Conservation (phyloP, 1,140 invertebrate genomes). For the Theocolax elegans region DNA sequence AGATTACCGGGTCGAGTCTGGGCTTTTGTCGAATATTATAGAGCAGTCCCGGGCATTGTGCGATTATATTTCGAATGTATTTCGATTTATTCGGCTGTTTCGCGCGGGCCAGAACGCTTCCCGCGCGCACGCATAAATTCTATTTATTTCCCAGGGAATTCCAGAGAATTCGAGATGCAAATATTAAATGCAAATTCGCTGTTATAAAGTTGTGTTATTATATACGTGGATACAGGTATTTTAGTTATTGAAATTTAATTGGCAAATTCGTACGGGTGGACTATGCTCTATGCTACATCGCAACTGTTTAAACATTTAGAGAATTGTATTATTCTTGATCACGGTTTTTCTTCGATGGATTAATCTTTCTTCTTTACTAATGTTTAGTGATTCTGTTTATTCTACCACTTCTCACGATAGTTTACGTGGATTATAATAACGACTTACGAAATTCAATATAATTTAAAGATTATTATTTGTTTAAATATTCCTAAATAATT, state of each 20-base stretch:
- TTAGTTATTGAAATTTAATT: slow-evolving; percentile 7
- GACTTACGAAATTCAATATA: no score
- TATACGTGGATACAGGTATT: background rate
- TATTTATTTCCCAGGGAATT: background rate
- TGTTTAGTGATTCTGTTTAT: no score
- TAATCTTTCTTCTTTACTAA: no score
- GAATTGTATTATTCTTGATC: no score
- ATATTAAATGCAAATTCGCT: slow-evolving; percentile 20
- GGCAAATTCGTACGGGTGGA: no score
- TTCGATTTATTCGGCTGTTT: slow-evolving; percentile 11
- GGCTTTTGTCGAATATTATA: slow-evolving; percentile 11
- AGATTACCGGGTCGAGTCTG: background rate
- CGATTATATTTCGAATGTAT: slow-evolving; percentile 11
- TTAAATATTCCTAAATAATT: no score
- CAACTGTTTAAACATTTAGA: no score
- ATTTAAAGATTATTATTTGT: no score
- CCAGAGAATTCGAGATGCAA: background rate
- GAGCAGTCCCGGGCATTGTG: background rate
- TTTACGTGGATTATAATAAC: no score
- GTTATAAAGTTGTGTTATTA: slow-evolving; percentile 12
- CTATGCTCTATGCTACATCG: no score
- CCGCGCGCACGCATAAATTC: background rate
- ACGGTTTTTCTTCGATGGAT: no score
- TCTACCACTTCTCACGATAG: no score
- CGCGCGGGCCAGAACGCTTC: background rate